phyloP scores from a whole-genome alignment of 2,113 vertebrate genomes.

The Chaetops frenatus region DNA sequence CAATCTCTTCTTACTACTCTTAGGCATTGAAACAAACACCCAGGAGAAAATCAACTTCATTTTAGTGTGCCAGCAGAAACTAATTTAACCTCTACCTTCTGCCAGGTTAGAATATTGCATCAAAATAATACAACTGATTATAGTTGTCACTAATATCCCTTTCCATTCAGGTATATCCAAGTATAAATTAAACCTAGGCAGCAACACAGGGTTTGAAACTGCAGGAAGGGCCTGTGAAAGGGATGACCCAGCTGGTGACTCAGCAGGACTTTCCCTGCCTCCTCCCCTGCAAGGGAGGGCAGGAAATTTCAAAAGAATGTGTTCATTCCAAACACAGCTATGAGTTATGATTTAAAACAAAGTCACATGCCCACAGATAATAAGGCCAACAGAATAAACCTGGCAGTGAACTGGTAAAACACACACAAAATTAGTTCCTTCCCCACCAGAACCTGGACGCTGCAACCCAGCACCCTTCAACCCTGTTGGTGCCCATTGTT shows the following conservation, averaged over 20 bases:
- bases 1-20: background rate
- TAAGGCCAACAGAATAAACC: background rate
- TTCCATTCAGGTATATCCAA: background rate
- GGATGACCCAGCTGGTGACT: conserved; percentile 35
- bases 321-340: conserved; percentile 20
- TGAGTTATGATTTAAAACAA: background rate
- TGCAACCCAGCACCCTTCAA: background rate
- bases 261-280: conserved; percentile 45
- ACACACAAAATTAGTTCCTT: background rate
- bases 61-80: background rate
- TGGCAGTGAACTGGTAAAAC: background rate
- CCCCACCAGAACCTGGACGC: background rate
- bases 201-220: background rate
- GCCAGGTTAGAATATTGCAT: background rate
- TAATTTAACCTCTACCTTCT: background rate
- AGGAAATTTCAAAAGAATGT: conserved; percentile 39
- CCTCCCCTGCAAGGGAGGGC: background rate
- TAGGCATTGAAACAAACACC: background rate
- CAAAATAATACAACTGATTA: background rate
- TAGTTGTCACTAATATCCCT: background rate
- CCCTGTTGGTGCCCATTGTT: background rate
- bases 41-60: background rate
- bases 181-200: background rate
- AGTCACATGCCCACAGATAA: background rate
- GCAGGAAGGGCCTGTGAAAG: background rate